Percentiles rank a stretch among this genome's conserved stretches.
Conservation (phyloP, 2,888 invertebrate species). For the Chydorus sphaericus region DNA sequence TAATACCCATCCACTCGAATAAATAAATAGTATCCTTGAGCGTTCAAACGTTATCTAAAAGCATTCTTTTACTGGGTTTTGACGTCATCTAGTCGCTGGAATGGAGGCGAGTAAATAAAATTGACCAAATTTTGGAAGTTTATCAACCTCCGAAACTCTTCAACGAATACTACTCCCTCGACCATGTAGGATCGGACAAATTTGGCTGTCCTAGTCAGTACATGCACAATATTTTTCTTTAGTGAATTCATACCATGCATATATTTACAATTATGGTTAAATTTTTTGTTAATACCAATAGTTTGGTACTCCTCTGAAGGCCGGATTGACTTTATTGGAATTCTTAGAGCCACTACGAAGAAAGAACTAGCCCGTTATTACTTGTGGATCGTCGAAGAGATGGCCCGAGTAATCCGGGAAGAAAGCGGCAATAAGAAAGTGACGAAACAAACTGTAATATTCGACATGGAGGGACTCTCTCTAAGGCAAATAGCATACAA, state of each 20-base stretch:
- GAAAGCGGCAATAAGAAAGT: background rate
- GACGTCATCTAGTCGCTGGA: slow-evolving; percentile 41
- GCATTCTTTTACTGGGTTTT: background rate
- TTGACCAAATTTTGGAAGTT: slow-evolving; percentile 34
- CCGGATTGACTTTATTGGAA: background rate
- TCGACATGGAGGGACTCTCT: background rate
- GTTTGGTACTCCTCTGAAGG: no score
- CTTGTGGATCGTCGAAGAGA: background rate
- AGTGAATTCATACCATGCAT: slow-evolving; percentile 64
- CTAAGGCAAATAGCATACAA: background rate
- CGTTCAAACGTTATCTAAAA: no score
- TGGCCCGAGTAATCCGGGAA: background rate
- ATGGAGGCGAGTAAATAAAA: slow-evolving; percentile 61
- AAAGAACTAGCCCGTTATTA: background rate
- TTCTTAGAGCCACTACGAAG: background rate
- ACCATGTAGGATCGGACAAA: slow-evolving; percentile 62
- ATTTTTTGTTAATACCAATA: no score
- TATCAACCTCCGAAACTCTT: slow-evolving; percentile 36
- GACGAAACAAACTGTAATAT: background rate
- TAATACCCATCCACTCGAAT: no score
- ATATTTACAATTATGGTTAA: no score
- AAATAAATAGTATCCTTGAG: no score
- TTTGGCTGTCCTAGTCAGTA: slow-evolving; percentile 58
- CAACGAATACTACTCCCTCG: slow-evolving; percentile 57
- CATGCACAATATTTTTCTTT: slow-evolving; percentile 52